These are phyloP conservation scores for Pseudococcus longispinus DNA, from an alignment of 2,888 invertebrate species.

Conservation along the genomic window DNA sequence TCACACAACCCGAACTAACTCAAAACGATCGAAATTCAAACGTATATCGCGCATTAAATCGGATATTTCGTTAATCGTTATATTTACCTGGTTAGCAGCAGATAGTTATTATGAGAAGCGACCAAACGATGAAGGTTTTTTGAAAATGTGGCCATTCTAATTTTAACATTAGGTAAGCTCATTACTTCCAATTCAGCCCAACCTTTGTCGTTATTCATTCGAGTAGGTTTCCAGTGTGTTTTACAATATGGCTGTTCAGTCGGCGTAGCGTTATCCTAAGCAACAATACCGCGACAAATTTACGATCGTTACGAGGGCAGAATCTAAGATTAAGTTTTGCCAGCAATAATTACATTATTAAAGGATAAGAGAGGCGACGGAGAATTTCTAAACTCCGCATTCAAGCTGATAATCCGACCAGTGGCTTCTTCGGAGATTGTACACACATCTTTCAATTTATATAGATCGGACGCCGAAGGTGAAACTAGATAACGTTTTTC, in stretches of 20 bases:
- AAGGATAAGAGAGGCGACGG: constrained; percentile 63
- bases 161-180: constrained; percentile 69
- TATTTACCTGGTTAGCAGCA: constrained; percentile 78
- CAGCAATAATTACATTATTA: background rate
- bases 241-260: constrained; percentile 57
- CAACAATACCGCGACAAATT: background rate
- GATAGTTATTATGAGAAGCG: constrained; percentile 75
- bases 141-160: constrained; percentile 70
- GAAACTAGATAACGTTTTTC: constrained; percentile 81
- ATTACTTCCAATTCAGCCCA: constrained; percentile 78
- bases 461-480: constrained; percentile 74
- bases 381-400: constrained; percentile 68
- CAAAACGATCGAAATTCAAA: too few relatives aligned
- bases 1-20: too few relatives aligned
- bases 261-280: constrained; percentile 17
- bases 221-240: constrained; percentile 56
- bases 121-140: constrained; percentile 73
- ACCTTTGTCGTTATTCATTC: constrained; percentile 66
- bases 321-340: background rate
- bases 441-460: constrained; percentile 79
- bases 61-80: background rate
- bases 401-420: constrained; percentile 75
- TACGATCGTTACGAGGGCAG: background rate
- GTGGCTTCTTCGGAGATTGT: constrained; percentile 74
- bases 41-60: too few relatives aligned